Evolutionary conservation across 2,797 vertebrate genomes (phyloP).

Genomic region (Tangara arthus): DNA sequence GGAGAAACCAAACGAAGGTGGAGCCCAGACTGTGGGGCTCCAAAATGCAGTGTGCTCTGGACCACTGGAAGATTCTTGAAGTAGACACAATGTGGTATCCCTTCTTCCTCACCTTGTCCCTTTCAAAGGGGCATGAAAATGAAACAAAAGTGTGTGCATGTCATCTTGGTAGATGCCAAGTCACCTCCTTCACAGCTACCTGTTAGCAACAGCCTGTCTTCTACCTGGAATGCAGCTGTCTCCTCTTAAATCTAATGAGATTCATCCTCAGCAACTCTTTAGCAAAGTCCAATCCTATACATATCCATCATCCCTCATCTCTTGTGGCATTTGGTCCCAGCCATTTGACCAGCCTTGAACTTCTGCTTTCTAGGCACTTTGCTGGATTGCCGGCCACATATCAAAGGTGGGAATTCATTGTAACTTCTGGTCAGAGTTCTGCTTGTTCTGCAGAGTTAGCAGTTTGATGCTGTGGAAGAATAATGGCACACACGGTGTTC

Average conservation of each 20-base stretch:
- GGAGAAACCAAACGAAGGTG: not conserved
- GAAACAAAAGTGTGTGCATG: not conserved
- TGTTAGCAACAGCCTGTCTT: not conserved
- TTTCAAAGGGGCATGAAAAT: not conserved
- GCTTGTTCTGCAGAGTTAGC: not conserved
- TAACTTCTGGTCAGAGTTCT: not conserved
- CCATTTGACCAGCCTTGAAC: not conserved
- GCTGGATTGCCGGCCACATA: not conserved
- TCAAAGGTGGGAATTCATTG: not conserved
- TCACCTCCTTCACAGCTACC: not conserved
- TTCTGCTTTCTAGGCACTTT: not conserved
- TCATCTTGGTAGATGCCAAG: not conserved
- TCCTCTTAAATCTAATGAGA: not conserved
- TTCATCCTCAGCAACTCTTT: not conserved
- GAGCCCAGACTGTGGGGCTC: not conserved
- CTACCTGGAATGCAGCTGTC: not conserved
- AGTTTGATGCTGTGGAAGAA: not conserved
- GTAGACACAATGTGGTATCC: not conserved
- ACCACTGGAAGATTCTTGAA: not conserved
- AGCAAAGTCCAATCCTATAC: not conserved
- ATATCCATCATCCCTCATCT: not conserved
- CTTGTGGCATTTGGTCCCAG: not conserved
- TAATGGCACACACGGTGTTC: accelerated
- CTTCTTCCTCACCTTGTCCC: not conserved
- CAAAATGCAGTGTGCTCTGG: not conserved